A percentile compares a stretch with the other conserved stretches of the same genome.
phyloP scores from a whole-genome alignment of 1,140 invertebrate genomes.

The Archivesica marissinica region DNA sequence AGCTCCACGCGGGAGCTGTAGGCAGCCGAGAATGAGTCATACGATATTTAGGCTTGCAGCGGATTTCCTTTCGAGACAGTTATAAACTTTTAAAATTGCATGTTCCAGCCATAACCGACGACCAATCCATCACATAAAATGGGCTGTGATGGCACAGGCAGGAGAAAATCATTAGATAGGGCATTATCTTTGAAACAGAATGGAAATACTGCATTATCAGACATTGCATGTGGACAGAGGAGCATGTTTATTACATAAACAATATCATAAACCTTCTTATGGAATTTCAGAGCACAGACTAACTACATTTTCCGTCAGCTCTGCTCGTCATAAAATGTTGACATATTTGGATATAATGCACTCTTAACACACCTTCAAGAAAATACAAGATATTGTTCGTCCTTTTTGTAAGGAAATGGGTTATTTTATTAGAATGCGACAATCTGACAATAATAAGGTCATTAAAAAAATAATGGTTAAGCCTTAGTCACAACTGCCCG shows the following conservation, averaged over 20 bases:
- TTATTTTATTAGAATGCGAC: too few relatives aligned
- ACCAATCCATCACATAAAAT: constrained; percentile 28
- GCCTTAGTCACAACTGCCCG: too few relatives aligned
- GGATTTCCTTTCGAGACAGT: constrained; percentile 13
- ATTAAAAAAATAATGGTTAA: too few relatives aligned
- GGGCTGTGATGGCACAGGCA: background rate
- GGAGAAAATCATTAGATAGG: background rate
- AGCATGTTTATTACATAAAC: background rate
- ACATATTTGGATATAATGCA: too few relatives aligned
- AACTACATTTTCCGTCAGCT: too few relatives aligned
- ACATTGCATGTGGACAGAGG: background rate
- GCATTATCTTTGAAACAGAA: constrained; percentile 4
- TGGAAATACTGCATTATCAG: background rate
- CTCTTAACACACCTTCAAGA: too few relatives aligned
- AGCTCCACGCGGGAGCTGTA: background rate
- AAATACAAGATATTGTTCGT: too few relatives aligned
- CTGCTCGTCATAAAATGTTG: too few relatives aligned
- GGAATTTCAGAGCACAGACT: too few relatives aligned
- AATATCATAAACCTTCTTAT: too few relatives aligned
- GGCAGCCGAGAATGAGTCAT: constrained; percentile 14
- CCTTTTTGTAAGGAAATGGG: too few relatives aligned
- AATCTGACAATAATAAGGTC: too few relatives aligned
- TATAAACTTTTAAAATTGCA: constrained; percentile 28
- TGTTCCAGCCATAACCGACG: constrained; percentile 25
- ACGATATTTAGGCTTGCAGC: background rate